Percentiles rank a stretch among this genome's conserved stretches.
These are phyloP conservation scores for Sinohyriopsis cumingii DNA, from an alignment of 2,888 invertebrate species.

Conservation along the genomic window DNA sequence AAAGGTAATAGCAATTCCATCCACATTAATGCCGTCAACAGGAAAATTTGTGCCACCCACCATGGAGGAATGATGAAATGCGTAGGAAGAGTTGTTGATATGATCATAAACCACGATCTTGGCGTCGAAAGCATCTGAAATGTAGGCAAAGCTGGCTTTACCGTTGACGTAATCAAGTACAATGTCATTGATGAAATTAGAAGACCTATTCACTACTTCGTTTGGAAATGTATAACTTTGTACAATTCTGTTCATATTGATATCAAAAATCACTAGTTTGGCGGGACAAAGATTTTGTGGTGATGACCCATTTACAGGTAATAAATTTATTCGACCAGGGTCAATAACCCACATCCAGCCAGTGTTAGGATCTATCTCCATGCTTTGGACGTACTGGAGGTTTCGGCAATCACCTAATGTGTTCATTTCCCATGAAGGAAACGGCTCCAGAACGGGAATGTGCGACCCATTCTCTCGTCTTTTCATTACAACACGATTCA, in stretches of 20 bases:
- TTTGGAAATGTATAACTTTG: constrained; percentile 22
- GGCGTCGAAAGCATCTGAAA: constrained; percentile 27
- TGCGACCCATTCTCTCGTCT: neutral
- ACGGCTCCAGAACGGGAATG: constrained; percentile 21
- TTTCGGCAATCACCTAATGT: constrained; percentile 23
- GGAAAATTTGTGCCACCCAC: no score
- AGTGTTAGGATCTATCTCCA: constrained; percentile 37
- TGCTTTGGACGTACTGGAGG: constrained; percentile 40
- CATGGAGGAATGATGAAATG: constrained; percentile 26
- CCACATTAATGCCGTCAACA: neutral
- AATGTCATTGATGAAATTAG: constrained; percentile 38
- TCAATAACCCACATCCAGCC: constrained; percentile 48
- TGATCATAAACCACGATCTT: constrained; percentile 30
- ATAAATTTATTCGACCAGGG: constrained; percentile 25
- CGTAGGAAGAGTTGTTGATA: constrained; percentile 18
- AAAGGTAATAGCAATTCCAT: constrained; percentile 34
- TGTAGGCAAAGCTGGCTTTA: constrained; percentile 28
- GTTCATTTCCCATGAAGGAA: constrained; percentile 30
- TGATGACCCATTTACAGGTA: neutral
- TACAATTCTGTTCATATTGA: constrained; percentile 6
- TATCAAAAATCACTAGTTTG: constrained; percentile 29
- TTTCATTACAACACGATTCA: constrained; percentile 20
- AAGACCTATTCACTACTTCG: constrained; percentile 19
- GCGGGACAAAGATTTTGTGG: constrained; percentile 30
- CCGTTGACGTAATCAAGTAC: constrained; percentile 30